These are phyloP conservation scores for Tenthredo amoena DNA, from an alignment of 2,888 invertebrate genomes.

Conservation along the genomic window DNA sequence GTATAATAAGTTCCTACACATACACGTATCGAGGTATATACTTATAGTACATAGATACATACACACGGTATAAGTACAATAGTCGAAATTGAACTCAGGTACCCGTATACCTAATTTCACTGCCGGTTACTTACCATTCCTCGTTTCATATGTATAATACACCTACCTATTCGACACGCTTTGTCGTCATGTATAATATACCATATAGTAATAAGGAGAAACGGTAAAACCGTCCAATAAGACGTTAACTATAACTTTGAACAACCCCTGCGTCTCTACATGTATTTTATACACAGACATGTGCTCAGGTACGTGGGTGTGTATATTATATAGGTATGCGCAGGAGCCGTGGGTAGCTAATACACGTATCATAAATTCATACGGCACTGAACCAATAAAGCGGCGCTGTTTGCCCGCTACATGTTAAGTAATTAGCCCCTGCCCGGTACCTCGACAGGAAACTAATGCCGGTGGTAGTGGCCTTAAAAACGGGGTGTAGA, in stretches of 20 bases:
- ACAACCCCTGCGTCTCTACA: neutral
- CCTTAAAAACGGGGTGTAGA: constrained; percentile 42
- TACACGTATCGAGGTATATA: neutral
- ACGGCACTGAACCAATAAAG: constrained; percentile 60
- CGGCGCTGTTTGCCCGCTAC: constrained; percentile 51
- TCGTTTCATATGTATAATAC: neutral
- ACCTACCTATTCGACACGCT: neutral
- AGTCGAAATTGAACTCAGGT: constrained; percentile 5
- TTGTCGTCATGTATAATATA: neutral
- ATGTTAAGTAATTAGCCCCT: constrained; percentile 49
- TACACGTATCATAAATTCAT: constrained; percentile 62
- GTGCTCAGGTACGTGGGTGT: neutral
- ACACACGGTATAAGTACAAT: neutral
- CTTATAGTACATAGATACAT: neutral
- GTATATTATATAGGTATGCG: neutral
- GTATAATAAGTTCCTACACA: neutral
- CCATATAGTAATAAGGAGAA: constrained; percentile 2
- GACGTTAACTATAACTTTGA: constrained; percentile 30
- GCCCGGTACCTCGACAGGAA: constrained; percentile 33
- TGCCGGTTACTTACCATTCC: neutral
- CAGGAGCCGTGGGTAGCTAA: constrained; percentile 35
- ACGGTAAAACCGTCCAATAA: constrained; percentile 25
- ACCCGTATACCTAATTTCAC: neutral
- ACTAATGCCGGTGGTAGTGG: constrained; percentile 36
- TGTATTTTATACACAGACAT: neutral